Evolutionary conservation across 37 sponge, comb jelly and placozoan species (phyloP).

Genomic region (Mnemiopsis leidyi): DNA sequence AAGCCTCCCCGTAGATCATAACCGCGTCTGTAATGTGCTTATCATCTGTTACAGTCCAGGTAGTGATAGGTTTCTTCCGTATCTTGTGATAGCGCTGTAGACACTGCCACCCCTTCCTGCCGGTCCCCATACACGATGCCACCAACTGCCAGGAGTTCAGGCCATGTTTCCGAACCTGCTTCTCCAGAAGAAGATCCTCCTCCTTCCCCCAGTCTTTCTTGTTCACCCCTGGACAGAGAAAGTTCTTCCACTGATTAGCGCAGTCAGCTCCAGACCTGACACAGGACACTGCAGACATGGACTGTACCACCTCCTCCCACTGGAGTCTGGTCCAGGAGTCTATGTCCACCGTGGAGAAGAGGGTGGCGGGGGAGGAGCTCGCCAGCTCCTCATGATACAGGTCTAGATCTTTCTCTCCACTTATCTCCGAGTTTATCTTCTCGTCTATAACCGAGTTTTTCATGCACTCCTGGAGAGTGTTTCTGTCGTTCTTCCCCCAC

Average conservation of each 20-base stretch:
- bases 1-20: conserved; percentile 37
- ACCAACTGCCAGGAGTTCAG: not conserved
- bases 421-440: not conserved
- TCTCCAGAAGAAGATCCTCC: not conserved
- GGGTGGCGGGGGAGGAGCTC: not conserved
- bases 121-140: not conserved
- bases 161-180: conserved; percentile 5
- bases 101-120: conserved; percentile 56
- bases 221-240: not conserved
- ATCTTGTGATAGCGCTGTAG: not conserved
- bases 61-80: not conserved
- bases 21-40: conserved; percentile 36
- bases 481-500: conserved; percentile 39
- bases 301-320: conserved; percentile 34
- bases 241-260: conserved; percentile 42
- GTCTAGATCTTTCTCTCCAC: not conserved
- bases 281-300: not conserved
- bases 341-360: not conserved
- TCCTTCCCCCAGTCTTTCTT: not conserved
- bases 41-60: not conserved
- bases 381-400: conserved; percentile 25
- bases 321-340: not conserved
- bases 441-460: not conserved
- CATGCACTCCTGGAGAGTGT: conserved; percentile 10
- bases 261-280: not conserved